These are phyloP conservation scores for Agrilus biguttatus DNA, from an alignment of 2,888 invertebrate genomes.

Conservation along the genomic window DNA sequence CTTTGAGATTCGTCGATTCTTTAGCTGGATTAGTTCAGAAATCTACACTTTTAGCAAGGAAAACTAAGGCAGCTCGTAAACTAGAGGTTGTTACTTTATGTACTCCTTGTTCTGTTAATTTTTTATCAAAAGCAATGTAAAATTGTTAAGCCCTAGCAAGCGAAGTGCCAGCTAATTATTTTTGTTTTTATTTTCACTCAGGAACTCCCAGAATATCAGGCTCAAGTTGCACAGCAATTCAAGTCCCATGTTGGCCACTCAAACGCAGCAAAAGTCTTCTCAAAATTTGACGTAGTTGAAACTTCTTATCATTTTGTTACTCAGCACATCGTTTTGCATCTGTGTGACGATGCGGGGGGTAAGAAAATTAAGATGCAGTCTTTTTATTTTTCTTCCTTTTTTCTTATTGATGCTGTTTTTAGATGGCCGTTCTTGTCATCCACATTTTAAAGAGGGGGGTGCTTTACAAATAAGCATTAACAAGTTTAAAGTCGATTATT, in stretches of 20 bases:
- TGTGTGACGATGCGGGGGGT: constrained; percentile 91
- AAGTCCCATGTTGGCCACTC: constrained; percentile 29
- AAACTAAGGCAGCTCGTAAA: constrained; percentile 74
- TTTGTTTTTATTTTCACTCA: constrained; percentile 17
- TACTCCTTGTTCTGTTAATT: constrained; percentile 3
- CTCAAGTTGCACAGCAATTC: constrained; percentile 49
- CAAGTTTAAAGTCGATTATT: constrained; percentile 82
- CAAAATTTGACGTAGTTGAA: constrained; percentile 85
- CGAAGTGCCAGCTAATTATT: constrained; percentile 1
- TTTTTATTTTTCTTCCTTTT: not conserved
- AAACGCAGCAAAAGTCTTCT: constrained; percentile 49
- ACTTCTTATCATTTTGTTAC: constrained; percentile 94
- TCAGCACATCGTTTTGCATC: constrained; percentile 85
- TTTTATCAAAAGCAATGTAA: constrained; percentile 1
- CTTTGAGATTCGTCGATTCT: constrained; percentile 77
- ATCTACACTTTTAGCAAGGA: constrained; percentile 64
- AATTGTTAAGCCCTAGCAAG: too few species aligned
- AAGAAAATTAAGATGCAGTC: constrained; percentile 20
- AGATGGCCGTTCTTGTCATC: constrained; percentile 76
- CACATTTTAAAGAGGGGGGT: constrained; percentile 75
- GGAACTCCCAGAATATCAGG: constrained; percentile 60
- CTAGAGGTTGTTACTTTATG: constrained; percentile 39
- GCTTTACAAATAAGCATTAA: constrained; percentile 84
- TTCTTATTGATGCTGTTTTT: constrained; percentile 12
- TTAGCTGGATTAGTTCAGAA: constrained; percentile 66